Evolutionary conservation across 2,888 invertebrate genomes (phyloP).

Genomic region (Agriopis aurantiaria): DNA sequence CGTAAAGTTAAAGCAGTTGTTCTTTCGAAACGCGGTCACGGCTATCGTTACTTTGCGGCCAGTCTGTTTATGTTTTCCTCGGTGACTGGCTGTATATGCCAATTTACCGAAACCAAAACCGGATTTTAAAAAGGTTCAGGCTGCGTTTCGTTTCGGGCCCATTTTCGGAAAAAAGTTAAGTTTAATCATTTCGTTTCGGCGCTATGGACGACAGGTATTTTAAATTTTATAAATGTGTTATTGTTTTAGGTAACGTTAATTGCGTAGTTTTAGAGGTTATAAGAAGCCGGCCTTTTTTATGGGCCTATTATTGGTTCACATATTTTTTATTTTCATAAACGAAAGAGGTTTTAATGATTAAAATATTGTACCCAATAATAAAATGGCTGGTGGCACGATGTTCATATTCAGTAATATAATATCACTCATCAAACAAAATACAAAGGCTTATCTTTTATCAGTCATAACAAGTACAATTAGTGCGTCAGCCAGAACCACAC

Average conservation of each 20-base stretch:
- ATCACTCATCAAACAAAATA: conserved; percentile 12
- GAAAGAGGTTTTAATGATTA: no score
- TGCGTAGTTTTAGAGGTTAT: background rate
- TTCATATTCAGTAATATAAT: background rate
- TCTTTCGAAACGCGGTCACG: conserved; percentile 48
- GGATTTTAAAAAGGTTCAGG: conserved; percentile 58
- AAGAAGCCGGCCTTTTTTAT: background rate
- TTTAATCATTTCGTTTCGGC: conserved; percentile 41
- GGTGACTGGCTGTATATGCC: conserved; percentile 67
- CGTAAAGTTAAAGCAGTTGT: conserved; percentile 28
- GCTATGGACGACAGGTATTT: conserved; percentile 67
- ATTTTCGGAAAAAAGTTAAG: conserved; percentile 46
- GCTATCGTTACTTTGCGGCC: conserved; percentile 54
- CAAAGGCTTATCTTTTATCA: conserved; percentile 40
- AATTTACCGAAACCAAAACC: conserved; percentile 54
- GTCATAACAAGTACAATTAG: conserved; percentile 31
- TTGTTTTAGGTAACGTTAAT: background rate
- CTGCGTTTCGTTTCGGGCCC: conserved; percentile 49
- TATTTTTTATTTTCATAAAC: no score
- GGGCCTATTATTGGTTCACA: no score
- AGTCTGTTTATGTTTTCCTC: conserved; percentile 73
- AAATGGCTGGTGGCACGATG: background rate
- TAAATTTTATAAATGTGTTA: conserved; percentile 51
- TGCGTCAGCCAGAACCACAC: conserved; percentile 9
- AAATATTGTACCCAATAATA: background rate